Conservation (phyloP, 2,797 vertebrate species). For the Clarias pachynema region DNA sequence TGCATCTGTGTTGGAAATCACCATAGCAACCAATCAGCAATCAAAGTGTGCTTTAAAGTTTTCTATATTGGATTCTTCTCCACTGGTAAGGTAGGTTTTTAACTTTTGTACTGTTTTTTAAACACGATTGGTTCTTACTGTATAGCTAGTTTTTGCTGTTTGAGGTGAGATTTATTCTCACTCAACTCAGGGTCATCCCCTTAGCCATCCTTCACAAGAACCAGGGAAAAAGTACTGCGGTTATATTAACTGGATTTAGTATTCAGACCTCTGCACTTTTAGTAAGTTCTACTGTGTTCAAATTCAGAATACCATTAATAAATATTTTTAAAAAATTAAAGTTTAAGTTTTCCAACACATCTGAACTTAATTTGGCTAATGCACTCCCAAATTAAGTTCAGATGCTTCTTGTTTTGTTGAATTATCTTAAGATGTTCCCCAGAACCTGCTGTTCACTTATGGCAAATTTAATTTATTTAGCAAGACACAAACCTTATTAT, state of each 20-base stretch:
- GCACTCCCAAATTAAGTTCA: not conserved
- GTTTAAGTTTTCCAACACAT: not conserved
- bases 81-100: too few relatives aligned
- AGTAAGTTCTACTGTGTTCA: not conserved
- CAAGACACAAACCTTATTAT: not conserved
- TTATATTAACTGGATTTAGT: not conserved
- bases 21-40: too few relatives aligned
- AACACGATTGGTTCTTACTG: too few relatives aligned
- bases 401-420: not conserved
- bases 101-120: too few relatives aligned
- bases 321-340: not conserved
- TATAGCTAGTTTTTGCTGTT: too few relatives aligned
- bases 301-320: not conserved
- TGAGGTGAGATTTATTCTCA: not conserved
- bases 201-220: not conserved
- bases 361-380: not conserved
- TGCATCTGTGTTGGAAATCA: too few relatives aligned
- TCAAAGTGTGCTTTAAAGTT: too few relatives aligned
- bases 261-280: not conserved
- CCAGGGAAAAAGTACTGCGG: not conserved
- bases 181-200: too few relatives aligned
- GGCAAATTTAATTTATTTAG: not conserved
- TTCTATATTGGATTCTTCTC: too few relatives aligned
- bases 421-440: not conserved
- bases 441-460: not conserved